These are phyloP conservation scores for Thryonomys swinderianus DNA, from an alignment of 2,113 vertebrate species.

Conservation along the genomic window DNA sequence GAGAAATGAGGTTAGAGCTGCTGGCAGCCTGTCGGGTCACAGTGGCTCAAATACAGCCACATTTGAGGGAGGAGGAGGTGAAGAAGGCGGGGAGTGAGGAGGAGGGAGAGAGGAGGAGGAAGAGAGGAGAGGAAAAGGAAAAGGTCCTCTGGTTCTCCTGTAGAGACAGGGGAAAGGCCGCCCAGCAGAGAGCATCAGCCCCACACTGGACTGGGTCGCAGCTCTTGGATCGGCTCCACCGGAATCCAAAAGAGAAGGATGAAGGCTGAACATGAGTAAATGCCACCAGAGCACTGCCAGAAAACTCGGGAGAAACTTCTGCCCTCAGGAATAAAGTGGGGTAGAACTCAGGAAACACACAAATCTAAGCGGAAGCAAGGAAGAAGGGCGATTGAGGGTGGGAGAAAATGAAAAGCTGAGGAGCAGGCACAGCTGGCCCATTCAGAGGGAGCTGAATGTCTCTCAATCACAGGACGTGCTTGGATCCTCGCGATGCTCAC, in stretches of 20 bases:
- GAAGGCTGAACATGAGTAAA: neutral
- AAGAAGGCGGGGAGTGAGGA: neutral
- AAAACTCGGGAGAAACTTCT: neutral
- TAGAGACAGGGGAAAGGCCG: neutral
- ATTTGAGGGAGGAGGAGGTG: neutral
- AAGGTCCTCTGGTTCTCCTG: neutral
- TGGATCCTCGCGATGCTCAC: neutral
- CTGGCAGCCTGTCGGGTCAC: neutral
- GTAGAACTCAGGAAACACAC: neutral
- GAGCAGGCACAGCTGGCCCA: constrained; percentile 45
- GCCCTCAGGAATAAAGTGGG: neutral
- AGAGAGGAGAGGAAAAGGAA: neutral
- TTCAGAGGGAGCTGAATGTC: neutral
- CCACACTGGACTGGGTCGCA: neutral
- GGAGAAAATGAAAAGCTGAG: neutral
- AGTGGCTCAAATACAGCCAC: neutral
- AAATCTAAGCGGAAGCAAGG: neutral
- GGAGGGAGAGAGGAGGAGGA: neutral
- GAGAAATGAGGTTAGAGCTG: neutral
- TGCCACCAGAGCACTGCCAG: neutral
- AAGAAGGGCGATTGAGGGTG: neutral
- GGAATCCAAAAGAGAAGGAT: neutral
- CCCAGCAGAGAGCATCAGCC: neutral
- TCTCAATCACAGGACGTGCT: neutral
- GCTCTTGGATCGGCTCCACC: neutral